Evolutionary conservation across 2,888 invertebrate genomes (phyloP).

Genomic region (Azorinus chamasolen): DNA sequence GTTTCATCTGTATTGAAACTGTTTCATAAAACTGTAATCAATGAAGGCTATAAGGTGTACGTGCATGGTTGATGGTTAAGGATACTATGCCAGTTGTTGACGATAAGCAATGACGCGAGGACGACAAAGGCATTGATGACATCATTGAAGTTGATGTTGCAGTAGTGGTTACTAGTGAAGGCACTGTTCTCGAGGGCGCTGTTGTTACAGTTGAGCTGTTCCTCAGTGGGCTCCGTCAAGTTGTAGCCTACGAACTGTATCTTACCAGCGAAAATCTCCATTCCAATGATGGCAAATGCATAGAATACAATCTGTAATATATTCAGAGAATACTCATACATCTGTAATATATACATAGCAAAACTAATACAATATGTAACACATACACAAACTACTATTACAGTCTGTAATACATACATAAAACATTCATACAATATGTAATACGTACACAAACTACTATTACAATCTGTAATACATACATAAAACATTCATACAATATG

Average conservation of each 20-base stretch:
- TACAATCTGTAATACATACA: no score
- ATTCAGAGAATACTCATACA: neutral
- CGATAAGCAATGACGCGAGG: conserved; percentile 87
- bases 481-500: no score
- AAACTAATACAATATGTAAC: no score
- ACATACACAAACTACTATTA: no score
- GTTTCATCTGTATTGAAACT: no score
- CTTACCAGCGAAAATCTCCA: conserved; percentile 85
- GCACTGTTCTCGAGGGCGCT: conserved; percentile 79
- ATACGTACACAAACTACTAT: no score
- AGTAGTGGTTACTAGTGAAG: conserved; percentile 85
- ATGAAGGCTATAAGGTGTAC: no score
- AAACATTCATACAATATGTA: no score
- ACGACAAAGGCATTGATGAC: conserved; percentile 86
- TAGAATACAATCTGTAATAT: conserved; percentile 86
- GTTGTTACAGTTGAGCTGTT: conserved; percentile 81
- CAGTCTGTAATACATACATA: no score
- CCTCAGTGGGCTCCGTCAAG: conserved; percentile 24
- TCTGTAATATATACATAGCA: neutral
- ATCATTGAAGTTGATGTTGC: conserved; percentile 87
- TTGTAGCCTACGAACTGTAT: conserved; percentile 80
- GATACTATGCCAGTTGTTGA: conserved; percentile 88
- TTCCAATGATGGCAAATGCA: conserved; percentile 87
- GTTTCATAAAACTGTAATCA: no score
- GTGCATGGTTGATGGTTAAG: no score